Base-by-base conservation (phyloP, 2,888 invertebrate genomes). In the Petrolisthes cinctipes region DNA sequence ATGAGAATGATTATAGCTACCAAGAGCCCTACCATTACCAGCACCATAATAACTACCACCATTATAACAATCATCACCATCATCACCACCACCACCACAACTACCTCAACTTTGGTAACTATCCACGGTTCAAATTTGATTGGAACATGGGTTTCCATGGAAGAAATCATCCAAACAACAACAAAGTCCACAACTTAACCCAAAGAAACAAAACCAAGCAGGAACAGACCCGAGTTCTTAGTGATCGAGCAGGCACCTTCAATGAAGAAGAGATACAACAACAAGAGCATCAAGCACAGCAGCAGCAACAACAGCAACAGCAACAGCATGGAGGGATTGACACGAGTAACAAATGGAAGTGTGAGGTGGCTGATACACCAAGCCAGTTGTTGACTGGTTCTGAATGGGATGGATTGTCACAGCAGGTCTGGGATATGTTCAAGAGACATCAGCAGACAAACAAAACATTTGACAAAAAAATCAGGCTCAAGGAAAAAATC, bases 391-490 rank as follows among this genome's bases (percentile, higher is more conserved):
- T 88, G 61, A 87, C 51, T 14, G 87, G 87, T 56, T 82, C 83
- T 51, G 87, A 87, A 56, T 89, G 89, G 89, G 89, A 89, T 57
- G 66, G 53, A 7, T 83, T 87, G 1, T 86, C 88, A 66, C 76
- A 84, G 17, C 86, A 90, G 68, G 88, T 90, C 51, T 90, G 90
- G 90, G 86, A 88, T 56, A 57, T 61, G 6, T 90, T 88, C 68
- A 53, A 53, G n/a, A 80, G 73, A 57, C 83, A 86, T 54, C 90
- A 88, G 68, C 88, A 90, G 56, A 85, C 80, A 51, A 85, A 90
- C 61, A 82, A 85, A 53, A 90, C 90, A 11, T 88, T 90, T 83
- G 20, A 56, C 54, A 86, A 83, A 83, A 90, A 90, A 84, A 66
- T 88, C 66, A 86, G 81, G 53, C 78, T 90, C 9, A 88, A 79